These are phyloP conservation scores for Akabosia matsudoensis DNA, from an alignment of 1,140 invertebrate genomes.

Conservation along the genomic window DNA sequence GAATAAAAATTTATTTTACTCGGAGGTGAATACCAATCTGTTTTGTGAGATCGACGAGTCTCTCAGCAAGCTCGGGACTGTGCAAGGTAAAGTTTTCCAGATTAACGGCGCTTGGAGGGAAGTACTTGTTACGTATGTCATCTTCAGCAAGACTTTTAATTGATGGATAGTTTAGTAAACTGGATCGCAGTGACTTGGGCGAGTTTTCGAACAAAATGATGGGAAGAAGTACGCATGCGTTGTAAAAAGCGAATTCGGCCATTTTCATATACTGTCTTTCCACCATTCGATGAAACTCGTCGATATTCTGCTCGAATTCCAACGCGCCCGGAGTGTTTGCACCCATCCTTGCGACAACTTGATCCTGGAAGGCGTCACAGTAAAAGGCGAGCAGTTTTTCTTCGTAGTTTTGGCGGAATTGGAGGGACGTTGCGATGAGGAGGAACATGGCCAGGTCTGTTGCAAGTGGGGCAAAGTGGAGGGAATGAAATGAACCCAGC, in stretches of 20 bases:
- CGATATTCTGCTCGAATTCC: constrained; percentile 25
- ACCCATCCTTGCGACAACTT: background rate
- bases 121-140: background rate
- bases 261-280: constrained; percentile 29
- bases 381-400: constrained; percentile 35
- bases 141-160: background rate
- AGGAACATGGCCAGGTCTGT: constrained; percentile 27
- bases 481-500: constrained; percentile 7
- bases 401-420: constrained; percentile 22
- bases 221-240: constrained; percentile 5
- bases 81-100: background rate
- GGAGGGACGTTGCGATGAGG: background rate
- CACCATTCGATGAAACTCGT: constrained; percentile 32
- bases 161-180: background rate
- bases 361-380: constrained; percentile 30
- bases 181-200: background rate
- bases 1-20: too few species aligned
- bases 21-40: too few species aligned
- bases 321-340: background rate
- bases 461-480: constrained; percentile 20
- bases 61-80: background rate
- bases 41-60: background rate
- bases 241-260: constrained; percentile 30
- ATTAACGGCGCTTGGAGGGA: too few species aligned
- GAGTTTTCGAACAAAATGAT: background rate